A percentile compares a stretch with the other conserved stretches of the same genome.
These are phyloP conservation scores for Spisula subtruncata DNA, from an alignment of 2,888 invertebrate genomes.

Conservation along the genomic window DNA sequence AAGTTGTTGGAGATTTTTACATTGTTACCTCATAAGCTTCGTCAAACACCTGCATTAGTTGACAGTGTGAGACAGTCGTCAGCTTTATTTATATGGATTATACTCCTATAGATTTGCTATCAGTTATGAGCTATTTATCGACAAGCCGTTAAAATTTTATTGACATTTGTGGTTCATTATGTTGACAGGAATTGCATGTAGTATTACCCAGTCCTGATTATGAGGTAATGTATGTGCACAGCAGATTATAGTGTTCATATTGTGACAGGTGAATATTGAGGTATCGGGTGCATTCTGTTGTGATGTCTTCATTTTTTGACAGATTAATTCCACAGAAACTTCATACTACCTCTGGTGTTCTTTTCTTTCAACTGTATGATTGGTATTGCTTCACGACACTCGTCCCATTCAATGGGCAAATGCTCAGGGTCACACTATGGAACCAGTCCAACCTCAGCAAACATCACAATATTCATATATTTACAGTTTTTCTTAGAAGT, in stretches of 20 bases:
- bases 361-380: too few species aligned
- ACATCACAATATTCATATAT: too few species aligned
- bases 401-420: too few species aligned
- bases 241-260: slow-evolving; percentile 12
- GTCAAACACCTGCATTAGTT: neutral
- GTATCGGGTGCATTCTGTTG: neutral
- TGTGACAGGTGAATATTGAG: neutral
- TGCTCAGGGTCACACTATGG: too few species aligned
- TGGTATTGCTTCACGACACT: too few species aligned
- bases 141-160: slow-evolving; percentile 7
- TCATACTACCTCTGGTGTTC: too few species aligned
- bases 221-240: slow-evolving; percentile 18
- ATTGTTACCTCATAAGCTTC: neutral
- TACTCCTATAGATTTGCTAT: neutral
- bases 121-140: slow-evolving; percentile 7
- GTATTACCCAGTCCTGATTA: neutral
- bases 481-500: too few species aligned
- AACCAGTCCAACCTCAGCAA: too few species aligned
- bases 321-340: too few species aligned
- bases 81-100: neutral
- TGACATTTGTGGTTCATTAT: neutral
- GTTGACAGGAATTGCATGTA: slow-evolving; percentile 5
- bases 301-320: neutral
- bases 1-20: neutral
- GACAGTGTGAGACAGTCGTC: neutral